Percentiles rank a stretch among this genome's conserved stretches.
Conservation (phyloP, 2,113 vertebrate species). For the Heliornis fulica region DNA sequence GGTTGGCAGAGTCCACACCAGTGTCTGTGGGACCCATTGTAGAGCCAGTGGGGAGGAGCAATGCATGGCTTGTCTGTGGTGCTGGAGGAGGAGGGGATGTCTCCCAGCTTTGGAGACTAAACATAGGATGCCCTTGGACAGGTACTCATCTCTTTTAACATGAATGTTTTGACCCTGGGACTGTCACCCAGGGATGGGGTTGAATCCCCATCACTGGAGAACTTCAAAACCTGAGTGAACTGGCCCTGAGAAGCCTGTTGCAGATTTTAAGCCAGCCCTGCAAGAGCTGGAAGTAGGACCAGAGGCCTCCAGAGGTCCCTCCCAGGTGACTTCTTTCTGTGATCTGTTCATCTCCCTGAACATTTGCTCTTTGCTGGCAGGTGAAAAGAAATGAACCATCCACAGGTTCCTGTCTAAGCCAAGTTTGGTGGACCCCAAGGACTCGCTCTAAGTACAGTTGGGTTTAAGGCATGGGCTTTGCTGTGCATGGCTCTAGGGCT, state of each 20-base stretch:
- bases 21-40: fast-evolving
- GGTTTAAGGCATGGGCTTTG: not conserved
- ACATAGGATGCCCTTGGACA: not conserved
- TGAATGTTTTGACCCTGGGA: not conserved
- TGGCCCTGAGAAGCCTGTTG: not conserved
- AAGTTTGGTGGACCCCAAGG: not conserved
- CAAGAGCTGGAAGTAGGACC: not conserved
- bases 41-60: not conserved
- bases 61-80: not conserved
- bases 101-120: not conserved
- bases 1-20: not conserved
- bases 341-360: not conserved
- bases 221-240: not conserved
- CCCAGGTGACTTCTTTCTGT: not conserved
- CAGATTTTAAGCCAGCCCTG: not conserved
- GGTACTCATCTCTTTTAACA: not conserved
- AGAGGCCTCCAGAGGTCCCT: not conserved
- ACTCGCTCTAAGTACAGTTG: not conserved
- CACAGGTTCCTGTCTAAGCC: not conserved
- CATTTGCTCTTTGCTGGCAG: not conserved
- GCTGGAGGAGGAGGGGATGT: not conserved
- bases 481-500: not conserved
- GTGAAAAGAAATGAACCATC: not conserved
- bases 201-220: not conserved
- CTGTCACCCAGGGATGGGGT: not conserved